Conservation (phyloP, 2,888 invertebrate species). For the Microplitis deprimator region DNA sequence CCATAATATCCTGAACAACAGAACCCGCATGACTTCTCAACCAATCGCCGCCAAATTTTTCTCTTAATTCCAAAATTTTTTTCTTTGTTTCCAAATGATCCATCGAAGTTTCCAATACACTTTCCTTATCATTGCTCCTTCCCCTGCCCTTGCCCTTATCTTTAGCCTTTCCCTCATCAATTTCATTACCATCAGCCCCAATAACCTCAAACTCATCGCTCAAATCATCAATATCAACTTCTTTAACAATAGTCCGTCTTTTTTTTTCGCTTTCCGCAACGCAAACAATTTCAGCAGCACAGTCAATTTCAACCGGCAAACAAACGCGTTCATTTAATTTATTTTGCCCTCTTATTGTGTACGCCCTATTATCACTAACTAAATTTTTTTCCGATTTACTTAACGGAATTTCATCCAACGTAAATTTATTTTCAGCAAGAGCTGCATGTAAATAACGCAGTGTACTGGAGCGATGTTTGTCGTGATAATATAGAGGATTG, state of each 20-base stretch:
- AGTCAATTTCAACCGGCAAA: neutral
- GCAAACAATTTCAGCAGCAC: neutral
- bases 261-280: conserved; percentile 52
- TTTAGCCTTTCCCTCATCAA: conserved; percentile 58
- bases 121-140: conserved; percentile 30
- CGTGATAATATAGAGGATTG: conserved; percentile 78
- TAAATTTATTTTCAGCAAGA: conserved; percentile 74
- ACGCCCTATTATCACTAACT: conserved; percentile 61
- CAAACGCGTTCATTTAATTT: neutral
- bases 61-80: conserved; percentile 75
- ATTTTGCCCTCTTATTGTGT: conserved; percentile 51
- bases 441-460: conserved; percentile 75
- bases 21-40: conserved; percentile 74
- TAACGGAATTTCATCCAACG: conserved; percentile 74
- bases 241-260: conserved; percentile 66
- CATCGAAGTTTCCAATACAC: conserved; percentile 62
- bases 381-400: conserved; percentile 74
- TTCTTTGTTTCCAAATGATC: conserved; percentile 76
- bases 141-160: conserved; percentile 27
- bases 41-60: conserved; percentile 77
- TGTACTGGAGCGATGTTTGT: conserved; percentile 74
- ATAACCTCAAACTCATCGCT: neutral
- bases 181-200: conserved; percentile 52
- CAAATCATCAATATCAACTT: conserved; percentile 70
- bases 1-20: conserved; percentile 74